Percentiles rank a stretch among this genome's conserved stretches.
phyloP scores from a whole-genome alignment of 2,113 vertebrate genomes.

The Gavia stellata region DNA sequence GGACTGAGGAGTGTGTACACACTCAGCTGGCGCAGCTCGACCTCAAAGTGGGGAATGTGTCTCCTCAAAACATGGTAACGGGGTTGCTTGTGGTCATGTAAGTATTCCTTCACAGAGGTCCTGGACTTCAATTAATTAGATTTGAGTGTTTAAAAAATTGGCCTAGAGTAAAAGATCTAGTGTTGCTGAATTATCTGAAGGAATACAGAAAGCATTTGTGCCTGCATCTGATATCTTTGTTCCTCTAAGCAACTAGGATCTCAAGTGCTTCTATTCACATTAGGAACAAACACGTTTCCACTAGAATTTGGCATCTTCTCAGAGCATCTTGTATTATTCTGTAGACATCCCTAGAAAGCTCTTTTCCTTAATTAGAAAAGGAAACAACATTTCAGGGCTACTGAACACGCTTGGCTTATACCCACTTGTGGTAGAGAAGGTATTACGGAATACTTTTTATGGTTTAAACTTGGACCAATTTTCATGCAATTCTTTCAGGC shows the following conservation, averaged over 20 bases:
- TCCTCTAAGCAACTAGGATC: not conserved
- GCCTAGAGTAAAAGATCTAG: not conserved
- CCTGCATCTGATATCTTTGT: not conserved
- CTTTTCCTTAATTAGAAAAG: conserved; percentile 23
- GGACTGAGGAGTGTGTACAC: not conserved
- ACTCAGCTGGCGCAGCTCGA: not conserved
- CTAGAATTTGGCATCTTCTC: not conserved
- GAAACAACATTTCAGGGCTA: not conserved
- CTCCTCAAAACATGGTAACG: not conserved
- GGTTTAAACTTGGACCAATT: not conserved
- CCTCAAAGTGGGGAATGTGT: not conserved
- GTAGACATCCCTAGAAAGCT: conserved; percentile 10
- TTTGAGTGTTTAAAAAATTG: not conserved
- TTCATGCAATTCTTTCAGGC: not conserved
- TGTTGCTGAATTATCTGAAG: not conserved
- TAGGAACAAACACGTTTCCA: conserved; percentile 2
- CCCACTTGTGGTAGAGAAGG: not conserved
- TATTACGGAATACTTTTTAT: not conserved
- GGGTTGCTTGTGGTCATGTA: not conserved
- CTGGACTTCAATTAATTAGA: not conserved
- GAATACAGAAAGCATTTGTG: not conserved
- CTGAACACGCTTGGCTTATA: not conserved
- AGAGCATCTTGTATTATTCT: not conserved
- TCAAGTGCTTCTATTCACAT: not conserved
- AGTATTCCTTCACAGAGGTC: not conserved